Evolutionary conservation across 2,888 invertebrate genomes (phyloP).

Genomic region (Eilema griseolum): DNA sequence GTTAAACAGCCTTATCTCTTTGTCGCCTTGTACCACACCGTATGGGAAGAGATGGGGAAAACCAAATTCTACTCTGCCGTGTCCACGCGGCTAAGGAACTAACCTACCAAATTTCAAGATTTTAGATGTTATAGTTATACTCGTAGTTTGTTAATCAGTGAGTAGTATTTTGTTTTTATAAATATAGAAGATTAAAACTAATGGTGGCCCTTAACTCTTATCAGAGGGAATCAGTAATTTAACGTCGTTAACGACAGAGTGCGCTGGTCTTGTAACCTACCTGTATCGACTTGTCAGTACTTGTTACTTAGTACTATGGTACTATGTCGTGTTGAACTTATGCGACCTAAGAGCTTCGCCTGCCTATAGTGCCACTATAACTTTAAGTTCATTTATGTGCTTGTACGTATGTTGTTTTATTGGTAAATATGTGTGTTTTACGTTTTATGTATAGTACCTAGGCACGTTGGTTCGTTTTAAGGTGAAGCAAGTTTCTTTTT

Average conservation of each 20-base stretch:
- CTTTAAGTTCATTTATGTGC: not conserved
- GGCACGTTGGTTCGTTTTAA: not conserved
- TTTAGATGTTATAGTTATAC: too few relatives aligned
- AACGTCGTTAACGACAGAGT: conserved; percentile 9
- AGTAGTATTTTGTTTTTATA: too few relatives aligned
- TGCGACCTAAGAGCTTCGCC: conserved; percentile 4
- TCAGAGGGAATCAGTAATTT: conserved; percentile 9
- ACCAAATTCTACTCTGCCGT: too few relatives aligned
- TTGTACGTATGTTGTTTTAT: not conserved
- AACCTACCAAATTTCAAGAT: too few relatives aligned
- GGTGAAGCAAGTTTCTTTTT: too few relatives aligned
- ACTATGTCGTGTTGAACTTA: conserved; percentile 18
- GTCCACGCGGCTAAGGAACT: too few relatives aligned
- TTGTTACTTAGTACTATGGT: conserved; percentile 22
- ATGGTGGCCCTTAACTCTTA: not conserved
- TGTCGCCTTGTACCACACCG: too few relatives aligned
- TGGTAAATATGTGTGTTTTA: not conserved
- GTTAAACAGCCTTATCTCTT: too few relatives aligned
- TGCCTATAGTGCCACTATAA: not conserved
- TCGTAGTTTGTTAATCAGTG: too few relatives aligned
- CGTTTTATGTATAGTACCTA: too few relatives aligned
- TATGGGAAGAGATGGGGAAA: too few relatives aligned
- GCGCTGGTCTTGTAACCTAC: conserved; percentile 21
- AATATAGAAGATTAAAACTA: too few relatives aligned
- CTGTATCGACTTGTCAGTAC: conserved; percentile 43